These are phyloP conservation scores for Alligator sinensis DNA, from an alignment of 2,113 vertebrate species.

Conservation along the genomic window DNA sequence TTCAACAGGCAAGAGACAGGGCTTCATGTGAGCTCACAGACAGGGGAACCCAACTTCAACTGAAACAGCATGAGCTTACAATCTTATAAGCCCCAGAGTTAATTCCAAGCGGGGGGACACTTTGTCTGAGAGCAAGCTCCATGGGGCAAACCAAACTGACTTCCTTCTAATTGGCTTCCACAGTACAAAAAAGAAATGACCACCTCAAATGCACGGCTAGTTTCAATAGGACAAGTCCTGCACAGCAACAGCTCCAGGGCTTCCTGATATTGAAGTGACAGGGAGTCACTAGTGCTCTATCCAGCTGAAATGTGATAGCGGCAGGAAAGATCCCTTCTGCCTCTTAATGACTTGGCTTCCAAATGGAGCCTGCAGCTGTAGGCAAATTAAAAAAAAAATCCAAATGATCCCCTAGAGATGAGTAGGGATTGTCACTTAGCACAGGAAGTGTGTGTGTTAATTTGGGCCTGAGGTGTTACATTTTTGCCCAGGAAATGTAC, in stretches of 20 bases:
- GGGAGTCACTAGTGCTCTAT: background rate
- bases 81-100: background rate
- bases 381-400: background rate
- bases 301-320: background rate
- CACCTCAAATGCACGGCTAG: background rate
- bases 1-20: background rate
- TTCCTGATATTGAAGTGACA: background rate
- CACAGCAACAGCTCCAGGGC: background rate
- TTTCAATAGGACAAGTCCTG: background rate
- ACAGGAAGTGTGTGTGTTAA: background rate
- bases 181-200: background rate
- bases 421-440: background rate
- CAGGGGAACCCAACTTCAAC: background rate
- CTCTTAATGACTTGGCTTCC: background rate
- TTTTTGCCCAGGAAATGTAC: background rate
- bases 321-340: background rate
- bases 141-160: background rate
- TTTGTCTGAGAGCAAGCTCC: background rate
- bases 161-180: background rate
- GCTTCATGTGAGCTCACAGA: background rate
- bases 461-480: background rate
- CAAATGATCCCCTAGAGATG: background rate
- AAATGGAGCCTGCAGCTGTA: background rate
- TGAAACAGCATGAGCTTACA: too few relatives aligned
- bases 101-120: background rate